Evolutionary conservation across 2,888 invertebrate genomes (phyloP), one percentile per base, ranked within the genome.

Genomic region (Papilio demoleus): DNA sequence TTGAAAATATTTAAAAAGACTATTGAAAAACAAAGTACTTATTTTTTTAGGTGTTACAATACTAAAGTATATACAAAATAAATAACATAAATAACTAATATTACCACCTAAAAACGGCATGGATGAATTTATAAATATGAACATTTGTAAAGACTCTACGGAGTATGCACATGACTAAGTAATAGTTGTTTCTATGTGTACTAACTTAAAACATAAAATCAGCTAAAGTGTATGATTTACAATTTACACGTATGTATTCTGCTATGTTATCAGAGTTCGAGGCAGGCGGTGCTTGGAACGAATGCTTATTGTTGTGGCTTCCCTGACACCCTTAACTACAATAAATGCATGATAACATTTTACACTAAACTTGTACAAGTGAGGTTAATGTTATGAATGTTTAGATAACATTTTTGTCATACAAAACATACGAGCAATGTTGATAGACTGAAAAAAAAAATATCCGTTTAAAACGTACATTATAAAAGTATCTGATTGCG

Each of bases 291-390:
- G 17, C 53, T 56, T 31, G 53, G 53, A 56, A 56, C 53, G 31
- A 56, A 56, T 17, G 17, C 53, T 31, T 56, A 17, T 31, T 56
- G 53, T 56, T 31, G 31, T 56, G 53, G 27, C 53, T 56, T 31
- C 53, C 53, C 53, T 56, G 53, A 56, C 31, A 56, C 24, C 53
- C 53, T 56, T 56, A 56, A 56, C 53, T 14, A 56, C 53, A 56
- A 56, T 17, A 31, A 27, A 56, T 31, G 31, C 17, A 3, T 31
- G 27, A 56, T 31, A 56, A 56, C 53, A 56, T 31, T 27, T 56
- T 31, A 56, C 17, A 56, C 31, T 17, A 56, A 31, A 56, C 27
- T n/a, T 11, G 31, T 17, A 56, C 31, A 56, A 56, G 53, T 31
- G 53, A n/a, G 4, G 53, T 31, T 17, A 56, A 50, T 50, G 27